Percentiles rank a stretch among this genome's conserved stretches.
These are phyloP conservation scores for Myotis daubentonii DNA, from an alignment of 2,797 vertebrate genomes.

Conservation along the genomic window DNA sequence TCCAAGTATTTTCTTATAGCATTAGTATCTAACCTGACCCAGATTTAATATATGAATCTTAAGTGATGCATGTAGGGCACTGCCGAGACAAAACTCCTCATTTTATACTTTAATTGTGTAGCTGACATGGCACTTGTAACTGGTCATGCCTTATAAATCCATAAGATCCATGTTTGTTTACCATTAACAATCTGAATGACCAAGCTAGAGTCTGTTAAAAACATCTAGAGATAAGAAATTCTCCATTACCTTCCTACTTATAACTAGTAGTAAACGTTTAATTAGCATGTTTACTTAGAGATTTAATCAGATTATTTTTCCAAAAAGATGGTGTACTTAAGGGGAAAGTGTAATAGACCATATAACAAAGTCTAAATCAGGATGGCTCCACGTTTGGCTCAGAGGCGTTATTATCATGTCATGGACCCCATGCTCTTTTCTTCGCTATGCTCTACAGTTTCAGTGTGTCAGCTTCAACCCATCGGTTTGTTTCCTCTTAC, in stretches of 20 bases:
- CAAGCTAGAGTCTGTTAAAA: conserved; percentile 18
- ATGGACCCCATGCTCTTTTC: neutral
- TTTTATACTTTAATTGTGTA: conserved; percentile 3
- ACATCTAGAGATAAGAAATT: neutral
- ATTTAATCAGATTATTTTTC: neutral
- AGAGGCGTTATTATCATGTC: neutral
- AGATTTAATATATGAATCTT: conserved; percentile 18
- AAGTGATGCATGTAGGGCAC: neutral
- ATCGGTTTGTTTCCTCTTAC: neutral
- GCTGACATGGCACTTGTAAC: neutral
- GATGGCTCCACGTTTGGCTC: neutral
- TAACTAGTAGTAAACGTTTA: neutral
- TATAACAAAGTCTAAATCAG: neutral
- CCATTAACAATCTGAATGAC: neutral
- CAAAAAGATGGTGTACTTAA: neutral
- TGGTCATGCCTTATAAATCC: neutral
- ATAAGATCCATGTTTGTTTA: conserved; percentile 34
- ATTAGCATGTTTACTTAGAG: neutral
- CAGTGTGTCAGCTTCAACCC: neutral
- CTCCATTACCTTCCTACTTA: neutral
- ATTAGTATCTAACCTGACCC: neutral
- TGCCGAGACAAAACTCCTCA: neutral
- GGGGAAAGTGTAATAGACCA: neutral
- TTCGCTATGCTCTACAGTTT: neutral
- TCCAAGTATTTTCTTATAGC: neutral